These are phyloP conservation scores for Gadopsis bispinosus DNA, from an alignment of 2,797 vertebrate genomes.

Conservation along the genomic window DNA sequence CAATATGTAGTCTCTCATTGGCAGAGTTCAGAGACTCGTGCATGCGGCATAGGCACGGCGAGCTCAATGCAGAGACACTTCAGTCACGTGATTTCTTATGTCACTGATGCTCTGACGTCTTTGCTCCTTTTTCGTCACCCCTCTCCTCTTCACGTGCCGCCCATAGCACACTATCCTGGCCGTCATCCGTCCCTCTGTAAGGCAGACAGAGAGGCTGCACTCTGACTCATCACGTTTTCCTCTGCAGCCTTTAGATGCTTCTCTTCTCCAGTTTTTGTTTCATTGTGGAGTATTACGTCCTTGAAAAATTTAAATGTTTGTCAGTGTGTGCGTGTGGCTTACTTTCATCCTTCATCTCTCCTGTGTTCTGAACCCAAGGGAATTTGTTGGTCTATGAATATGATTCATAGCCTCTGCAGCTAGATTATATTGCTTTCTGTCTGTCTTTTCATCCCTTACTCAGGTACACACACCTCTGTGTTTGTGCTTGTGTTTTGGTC, in stretches of 20 bases:
- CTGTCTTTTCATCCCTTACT: conserved; percentile 5
- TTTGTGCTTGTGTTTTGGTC: not conserved
- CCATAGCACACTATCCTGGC: conserved; percentile 14
- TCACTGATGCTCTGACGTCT: conserved; percentile 52
- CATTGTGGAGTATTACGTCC: conserved; percentile 34
- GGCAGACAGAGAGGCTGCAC: conserved; percentile 21
- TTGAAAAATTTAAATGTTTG: conserved; percentile 39
- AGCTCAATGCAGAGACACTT: conserved; percentile 20
- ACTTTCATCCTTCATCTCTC: conserved; percentile 61
- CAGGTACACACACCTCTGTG: not conserved
- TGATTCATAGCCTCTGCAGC: conserved; percentile 38
- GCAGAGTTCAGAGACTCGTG: not conserved
- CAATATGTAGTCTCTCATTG: not conserved
- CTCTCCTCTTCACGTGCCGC: conserved; percentile 17
- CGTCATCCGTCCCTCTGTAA: conserved; percentile 30
- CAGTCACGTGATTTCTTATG: conserved; percentile 46
- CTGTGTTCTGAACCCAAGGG: conserved; percentile 47
- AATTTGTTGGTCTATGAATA: conserved; percentile 63
- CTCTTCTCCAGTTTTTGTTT: conserved; percentile 41
- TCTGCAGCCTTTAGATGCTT: conserved; percentile 20
- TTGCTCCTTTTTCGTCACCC: conserved; percentile 20
- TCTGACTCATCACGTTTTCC: conserved; percentile 58
- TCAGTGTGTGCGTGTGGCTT: conserved; percentile 10
- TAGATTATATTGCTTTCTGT: conserved; percentile 17
- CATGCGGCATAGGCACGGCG: not conserved